Conservation (phyloP, 2,113 vertebrate species). For the Gobiocypris rarus region DNA sequence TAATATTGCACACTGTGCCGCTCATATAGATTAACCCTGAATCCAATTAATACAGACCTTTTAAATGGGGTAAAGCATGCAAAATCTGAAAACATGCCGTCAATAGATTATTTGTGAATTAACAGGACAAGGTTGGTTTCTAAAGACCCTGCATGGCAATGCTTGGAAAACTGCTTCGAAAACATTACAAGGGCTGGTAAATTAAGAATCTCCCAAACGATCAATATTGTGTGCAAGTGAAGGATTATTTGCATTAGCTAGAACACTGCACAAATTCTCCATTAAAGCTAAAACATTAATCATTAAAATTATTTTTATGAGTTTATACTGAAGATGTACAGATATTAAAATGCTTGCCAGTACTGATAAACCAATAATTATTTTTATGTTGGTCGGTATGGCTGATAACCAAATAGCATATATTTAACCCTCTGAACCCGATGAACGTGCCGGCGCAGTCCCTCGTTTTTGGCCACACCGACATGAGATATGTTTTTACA, state of each 20-base stretch:
- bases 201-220: background rate
- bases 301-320: constrained; percentile 17
- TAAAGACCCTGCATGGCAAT: background rate
- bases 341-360: constrained; percentile 7
- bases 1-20: constrained; percentile 16
- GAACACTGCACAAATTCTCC: constrained; percentile 17
- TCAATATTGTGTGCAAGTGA: constrained; percentile 14
- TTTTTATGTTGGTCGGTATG: background rate
- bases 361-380: background rate
- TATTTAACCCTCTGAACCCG: too few relatives aligned
- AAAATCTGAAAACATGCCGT: constrained; percentile 33
- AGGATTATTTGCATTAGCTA: constrained; percentile 14
- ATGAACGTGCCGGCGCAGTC: too few relatives aligned
- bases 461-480: too few relatives aligned
- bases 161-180: background rate
- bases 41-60: constrained; percentile 10
- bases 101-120: background rate
- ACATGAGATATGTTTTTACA: too few relatives aligned
- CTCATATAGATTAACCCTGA: constrained; percentile 19
- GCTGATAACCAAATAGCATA: background rate
- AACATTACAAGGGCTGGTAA: constrained; percentile 15
- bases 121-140: background rate
- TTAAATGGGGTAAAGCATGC: constrained; percentile 12
- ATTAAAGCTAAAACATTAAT: constrained; percentile 29
- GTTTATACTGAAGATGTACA: background rate